These are phyloP conservation scores for Amblyopsis rosae DNA, from an alignment of 2,113 vertebrate species.

Conservation along the genomic window DNA sequence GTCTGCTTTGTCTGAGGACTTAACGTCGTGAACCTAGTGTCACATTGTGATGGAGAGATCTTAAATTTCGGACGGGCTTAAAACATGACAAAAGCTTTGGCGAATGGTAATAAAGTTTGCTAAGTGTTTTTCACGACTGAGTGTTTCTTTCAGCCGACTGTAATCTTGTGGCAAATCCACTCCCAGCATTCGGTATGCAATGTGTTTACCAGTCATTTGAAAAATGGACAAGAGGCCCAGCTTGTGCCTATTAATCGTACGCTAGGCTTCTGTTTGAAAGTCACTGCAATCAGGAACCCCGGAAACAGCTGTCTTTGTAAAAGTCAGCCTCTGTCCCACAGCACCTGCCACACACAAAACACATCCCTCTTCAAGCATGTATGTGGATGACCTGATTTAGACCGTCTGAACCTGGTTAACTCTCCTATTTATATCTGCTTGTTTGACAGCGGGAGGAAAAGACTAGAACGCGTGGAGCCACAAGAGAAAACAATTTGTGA, in stretches of 20 bases:
- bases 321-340: not conserved
- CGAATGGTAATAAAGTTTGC: conserved; percentile 50
- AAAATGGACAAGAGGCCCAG: conserved; percentile 62
- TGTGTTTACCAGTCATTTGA: conserved; percentile 65
- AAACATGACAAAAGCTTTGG: conserved; percentile 43
- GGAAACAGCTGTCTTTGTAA: conserved; percentile 51
- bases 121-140: conserved; percentile 44
- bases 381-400: too few species aligned
- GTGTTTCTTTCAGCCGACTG: conserved; percentile 33
- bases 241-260: conserved; percentile 63
- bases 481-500: not conserved
- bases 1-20: conserved; percentile 21
- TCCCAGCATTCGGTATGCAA: conserved; percentile 28
- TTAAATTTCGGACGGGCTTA: conserved; percentile 29
- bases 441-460: not conserved
- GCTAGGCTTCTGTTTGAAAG: conserved; percentile 11
- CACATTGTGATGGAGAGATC: conserved; percentile 42
- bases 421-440: not conserved
- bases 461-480: not conserved
- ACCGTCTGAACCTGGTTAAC: not conserved
- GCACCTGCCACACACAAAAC: too few species aligned
- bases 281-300: conserved; percentile 24
- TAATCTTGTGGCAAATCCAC: conserved; percentile 26
- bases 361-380: too few species aligned
- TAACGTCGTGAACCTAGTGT: conserved; percentile 31